These are phyloP conservation scores for Falco biarmicus DNA, from an alignment of 2,797 vertebrate genomes.

Conservation along the genomic window DNA sequence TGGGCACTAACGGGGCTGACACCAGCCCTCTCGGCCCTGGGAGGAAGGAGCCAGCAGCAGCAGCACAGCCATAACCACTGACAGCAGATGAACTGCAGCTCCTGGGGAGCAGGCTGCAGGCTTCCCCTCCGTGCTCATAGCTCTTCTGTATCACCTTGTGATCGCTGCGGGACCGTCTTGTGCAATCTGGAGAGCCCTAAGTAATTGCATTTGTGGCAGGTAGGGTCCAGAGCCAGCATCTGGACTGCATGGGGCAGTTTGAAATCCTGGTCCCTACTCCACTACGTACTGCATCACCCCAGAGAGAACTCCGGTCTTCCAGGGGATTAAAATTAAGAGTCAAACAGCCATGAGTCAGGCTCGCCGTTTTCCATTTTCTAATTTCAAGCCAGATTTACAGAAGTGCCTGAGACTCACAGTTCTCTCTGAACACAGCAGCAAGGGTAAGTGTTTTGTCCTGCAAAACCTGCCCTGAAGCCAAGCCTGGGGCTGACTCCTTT, in stretches of 20 bases:
- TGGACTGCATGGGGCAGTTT: not conserved
- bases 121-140: accelerated
- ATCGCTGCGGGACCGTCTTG: not conserved
- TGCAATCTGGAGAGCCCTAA: not conserved
- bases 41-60: not conserved
- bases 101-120: not conserved
- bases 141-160: not conserved
- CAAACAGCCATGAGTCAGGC: not conserved
- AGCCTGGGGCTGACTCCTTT: not conserved
- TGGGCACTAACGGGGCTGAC: not conserved
- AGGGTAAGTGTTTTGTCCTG: not conserved
- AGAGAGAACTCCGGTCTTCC: not conserved
- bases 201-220: not conserved
- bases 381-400: not conserved
- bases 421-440: not conserved
- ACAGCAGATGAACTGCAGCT: not conserved
- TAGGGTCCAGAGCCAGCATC: not conserved
- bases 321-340: not conserved
- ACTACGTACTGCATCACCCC: not conserved
- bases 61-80: accelerated
- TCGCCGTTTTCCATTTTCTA: not conserved
- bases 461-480: not conserved
- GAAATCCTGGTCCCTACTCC: not conserved
- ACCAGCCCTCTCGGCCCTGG: not conserved
- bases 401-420: not conserved